Evolutionary conservation across 2,113 vertebrate genomes (phyloP), one percentile per base, ranked within the genome.

Genomic region (Motacilla tschutschensis): DNA sequence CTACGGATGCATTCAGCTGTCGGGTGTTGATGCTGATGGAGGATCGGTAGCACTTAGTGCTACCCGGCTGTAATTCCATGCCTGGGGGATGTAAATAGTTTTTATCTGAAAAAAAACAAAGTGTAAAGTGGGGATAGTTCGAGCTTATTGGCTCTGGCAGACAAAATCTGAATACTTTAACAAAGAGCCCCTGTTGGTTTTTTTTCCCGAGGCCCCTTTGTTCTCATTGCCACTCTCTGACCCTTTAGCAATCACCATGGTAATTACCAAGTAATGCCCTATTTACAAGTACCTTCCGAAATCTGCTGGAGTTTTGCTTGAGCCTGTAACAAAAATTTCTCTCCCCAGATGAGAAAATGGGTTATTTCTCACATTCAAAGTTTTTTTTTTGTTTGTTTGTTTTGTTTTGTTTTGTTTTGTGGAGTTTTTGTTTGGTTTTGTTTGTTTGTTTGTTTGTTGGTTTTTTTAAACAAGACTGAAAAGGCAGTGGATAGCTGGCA

Each of bases 151-250:
- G 73, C 55, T 38, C 46, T 62, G 46, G 54, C 33, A 18, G 63
- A 51, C 57, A 73, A 70, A 91, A 93, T 66, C 47, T 43, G 64
- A 91, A 86, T 83, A 57, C 63, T 92, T 92, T 62, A 50, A 91
- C 54, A 84, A 89, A 81, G 54, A 73, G 40, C 43, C 85, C 33
- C 33, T 81, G 19, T 66, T 81, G 19, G 63, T 50, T 73, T 79
- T 80, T 79, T 74, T 50, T 7, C 17, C 59, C 31, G 48, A 6
- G 3, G 66, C 66, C 24, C 46, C 88, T 88, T 83, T 92, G 66
- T 86, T 86, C 83, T 76, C 63, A 14, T 46, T 12, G 36, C 58
- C 29, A 38, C 51, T 85, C 72, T 87, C 73, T 65, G 83, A 91
- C 63, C 69, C 66, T 67, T 72, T 60, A 72, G 81, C 79, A 90